Evolutionary conservation across 2,888 invertebrate genomes (phyloP), one percentile per base, ranked within the genome.

Genomic region (Candidula unifasciata): DNA sequence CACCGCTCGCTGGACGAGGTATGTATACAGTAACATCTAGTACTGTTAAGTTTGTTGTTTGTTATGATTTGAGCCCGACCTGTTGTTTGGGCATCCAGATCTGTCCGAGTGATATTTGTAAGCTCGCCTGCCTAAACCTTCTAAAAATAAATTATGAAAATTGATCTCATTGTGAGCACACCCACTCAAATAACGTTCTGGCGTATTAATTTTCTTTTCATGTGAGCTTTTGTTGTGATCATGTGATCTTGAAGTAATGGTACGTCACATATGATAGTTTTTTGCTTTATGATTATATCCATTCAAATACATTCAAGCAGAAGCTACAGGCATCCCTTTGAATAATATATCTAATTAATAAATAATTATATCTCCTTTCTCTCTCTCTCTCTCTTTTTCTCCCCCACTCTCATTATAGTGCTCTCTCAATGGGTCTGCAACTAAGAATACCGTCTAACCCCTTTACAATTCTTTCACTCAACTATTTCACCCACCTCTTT

Each of bases 111-210:
- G n/a, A 24, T n/a, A 16, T 24, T 24, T 24, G 66, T 21, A 27
- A 30, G 52, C 74, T 44, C 74, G 3, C 52, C n/a, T 16, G n/a
- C 44, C 44, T 21, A 24, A 54, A 33, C 18, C 24, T 73, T 73
- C 73, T 73, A 18, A 52, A n/a, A 13, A 74, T 74, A 74, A 74
- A 74, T 74, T 74, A 74, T 74, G 74, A 52, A 74, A 54, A 74
- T 74, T 52, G 21, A 24, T 35, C 24, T 71, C 37, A 2, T 3
- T 30, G 8, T 68, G 68, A 18, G 27, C 66, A 27, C 66, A 13
- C 30, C 30, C 66, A n/a, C 66, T 30, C 66, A n/a, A 13, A 30
- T 30, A 66, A n/a, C n/a, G n/a, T 13, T 66, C 6, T 66, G 66
- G 66, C 6, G 30, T 66, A 27, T 66, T n/a, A 27, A 66, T 66